These are phyloP conservation scores for Acrobeloides nanus DNA, from an alignment of 2,888 invertebrate species.

Conservation along the genomic window DNA sequence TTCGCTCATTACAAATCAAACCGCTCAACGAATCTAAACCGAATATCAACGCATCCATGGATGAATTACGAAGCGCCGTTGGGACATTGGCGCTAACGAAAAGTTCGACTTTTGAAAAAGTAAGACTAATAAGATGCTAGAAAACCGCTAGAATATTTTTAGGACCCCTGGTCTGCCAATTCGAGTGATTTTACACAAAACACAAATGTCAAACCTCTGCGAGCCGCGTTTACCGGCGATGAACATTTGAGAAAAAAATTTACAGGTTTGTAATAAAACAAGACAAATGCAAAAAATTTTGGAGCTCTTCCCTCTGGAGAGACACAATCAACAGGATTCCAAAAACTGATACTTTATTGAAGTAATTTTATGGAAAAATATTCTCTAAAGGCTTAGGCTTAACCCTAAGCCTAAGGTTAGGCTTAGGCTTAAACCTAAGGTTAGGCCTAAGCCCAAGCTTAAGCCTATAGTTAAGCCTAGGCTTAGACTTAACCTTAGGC, in stretches of 20 bases:
- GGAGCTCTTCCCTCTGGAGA: too few species aligned
- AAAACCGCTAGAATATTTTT: conserved; percentile 1
- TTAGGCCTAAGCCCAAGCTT: too few species aligned
- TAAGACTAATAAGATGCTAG: conserved; percentile 1
- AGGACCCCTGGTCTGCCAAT: conserved; percentile 42
- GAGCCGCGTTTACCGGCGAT: conserved; percentile 47
- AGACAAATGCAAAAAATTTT: too few species aligned
- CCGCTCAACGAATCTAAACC: conserved; percentile 20
- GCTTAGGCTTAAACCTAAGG: too few species aligned
- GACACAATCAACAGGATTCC: too few species aligned
- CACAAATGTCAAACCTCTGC: conserved; percentile 29
- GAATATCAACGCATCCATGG: conserved; percentile 33
- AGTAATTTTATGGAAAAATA: too few species aligned
- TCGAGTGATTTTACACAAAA: conserved; percentile 38
- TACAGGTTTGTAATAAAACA: conserved; percentile 21
- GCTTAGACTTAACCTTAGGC: too few species aligned
- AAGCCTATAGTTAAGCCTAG: too few species aligned
- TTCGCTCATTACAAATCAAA: conserved; percentile 26
- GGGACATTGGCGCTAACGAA: conserved; percentile 40
- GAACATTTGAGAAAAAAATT: conserved; percentile 40
- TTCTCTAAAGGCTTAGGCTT: too few species aligned
- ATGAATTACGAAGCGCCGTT: conserved; percentile 46
- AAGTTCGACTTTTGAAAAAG: conserved; percentile 45
- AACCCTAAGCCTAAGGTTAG: too few species aligned
- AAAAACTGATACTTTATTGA: too few species aligned